A percentile compares a stretch with the other conserved stretches of the same genome.
These are phyloP conservation scores for Chrysaora quinquecirrha DNA, from an alignment of 30 jellyfish, hydroid and myxozoan genomes.

Conservation along the genomic window DNA sequence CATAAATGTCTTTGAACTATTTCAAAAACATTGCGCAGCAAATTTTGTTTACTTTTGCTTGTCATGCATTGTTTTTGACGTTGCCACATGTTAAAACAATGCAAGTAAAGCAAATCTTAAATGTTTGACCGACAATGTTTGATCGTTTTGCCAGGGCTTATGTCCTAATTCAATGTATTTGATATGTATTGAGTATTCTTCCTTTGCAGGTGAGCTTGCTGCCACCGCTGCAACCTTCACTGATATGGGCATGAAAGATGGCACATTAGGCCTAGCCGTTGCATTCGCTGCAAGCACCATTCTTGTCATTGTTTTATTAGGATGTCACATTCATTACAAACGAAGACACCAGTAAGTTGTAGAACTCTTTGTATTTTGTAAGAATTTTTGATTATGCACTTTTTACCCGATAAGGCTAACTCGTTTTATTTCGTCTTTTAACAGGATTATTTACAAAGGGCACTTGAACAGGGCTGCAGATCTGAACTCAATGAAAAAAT, in stretches of 20 bases:
- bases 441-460: neutral
- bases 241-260: slow-evolving; percentile 58
- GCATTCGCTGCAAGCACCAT: slow-evolving; percentile 60
- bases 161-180: too few relatives aligned
- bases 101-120: too few relatives aligned
- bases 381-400: neutral
- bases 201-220: slow-evolving; percentile 51
- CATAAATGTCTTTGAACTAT: too few relatives aligned
- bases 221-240: slow-evolving; percentile 29
- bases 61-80: too few relatives aligned
- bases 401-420: too few relatives aligned
- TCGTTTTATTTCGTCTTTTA: neutral
- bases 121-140: too few relatives aligned
- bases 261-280: slow-evolving; percentile 85
- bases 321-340: slow-evolving; percentile 66
- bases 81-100: too few relatives aligned
- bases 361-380: neutral
- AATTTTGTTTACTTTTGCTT: too few relatives aligned
- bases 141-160: too few relatives aligned
- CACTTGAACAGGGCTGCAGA: neutral
- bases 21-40: too few relatives aligned
- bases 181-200: too few relatives aligned
- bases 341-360: slow-evolving; percentile 90
- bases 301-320: slow-evolving; percentile 34
- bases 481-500: neutral